phyloP scores from a whole-genome alignment of 2,888 invertebrate species.

The Drosophila sordidapex region DNA sequence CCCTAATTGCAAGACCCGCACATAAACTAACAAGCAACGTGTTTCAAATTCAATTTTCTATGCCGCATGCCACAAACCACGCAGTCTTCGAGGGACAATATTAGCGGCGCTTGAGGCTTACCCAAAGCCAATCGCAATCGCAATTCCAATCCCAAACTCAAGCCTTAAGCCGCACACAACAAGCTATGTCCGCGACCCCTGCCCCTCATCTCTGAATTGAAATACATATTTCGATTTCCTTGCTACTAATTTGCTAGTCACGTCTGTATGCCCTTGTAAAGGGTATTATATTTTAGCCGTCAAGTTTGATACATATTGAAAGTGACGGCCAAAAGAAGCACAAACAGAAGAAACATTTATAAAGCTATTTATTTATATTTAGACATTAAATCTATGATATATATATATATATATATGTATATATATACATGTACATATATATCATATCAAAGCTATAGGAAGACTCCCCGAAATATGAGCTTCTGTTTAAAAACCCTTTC shows the following conservation, averaged over 20 bases:
- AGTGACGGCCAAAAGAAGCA: too few species aligned
- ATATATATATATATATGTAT: neutral
- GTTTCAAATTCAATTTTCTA: slow-evolving; percentile 45
- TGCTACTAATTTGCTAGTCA: slow-evolving; percentile 35
- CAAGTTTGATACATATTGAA: neutral
- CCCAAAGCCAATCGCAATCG: neutral
- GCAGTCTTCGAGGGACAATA: slow-evolving; percentile 10
- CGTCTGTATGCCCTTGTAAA: neutral
- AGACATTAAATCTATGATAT: neutral
- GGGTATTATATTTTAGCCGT: neutral
- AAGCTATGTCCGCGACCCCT: neutral
- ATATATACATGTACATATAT: neutral
- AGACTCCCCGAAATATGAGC: neutral
- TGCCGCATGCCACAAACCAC: slow-evolving; percentile 11
- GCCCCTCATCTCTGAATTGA: slow-evolving; percentile 9
- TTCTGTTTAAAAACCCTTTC: neutral
- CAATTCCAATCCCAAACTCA: neutral
- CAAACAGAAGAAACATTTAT: too few species aligned
- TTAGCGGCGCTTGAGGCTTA: neutral
- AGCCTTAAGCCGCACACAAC: slow-evolving; percentile 1
- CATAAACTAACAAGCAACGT: slow-evolving; percentile 22
- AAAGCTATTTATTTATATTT: neutral
- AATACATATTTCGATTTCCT: slow-evolving; percentile 44
- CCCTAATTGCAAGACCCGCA: slow-evolving; percentile 6
- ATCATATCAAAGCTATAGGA: neutral